phyloP scores from a whole-genome alignment of 2,888 invertebrate species.

The Polyommatus icarus region DNA sequence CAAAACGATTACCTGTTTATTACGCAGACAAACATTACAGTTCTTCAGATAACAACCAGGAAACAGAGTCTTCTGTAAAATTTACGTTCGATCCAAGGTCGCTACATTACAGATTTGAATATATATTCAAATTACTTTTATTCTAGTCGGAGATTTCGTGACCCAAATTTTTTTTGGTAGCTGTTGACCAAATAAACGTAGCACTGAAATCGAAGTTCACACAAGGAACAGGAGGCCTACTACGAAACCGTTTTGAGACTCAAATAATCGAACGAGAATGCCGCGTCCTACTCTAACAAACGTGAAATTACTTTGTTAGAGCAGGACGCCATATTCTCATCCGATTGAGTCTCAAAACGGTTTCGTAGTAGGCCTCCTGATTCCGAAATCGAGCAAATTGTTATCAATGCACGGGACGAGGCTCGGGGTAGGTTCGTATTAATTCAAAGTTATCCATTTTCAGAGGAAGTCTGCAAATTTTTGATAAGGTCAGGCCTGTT shows the following conservation, averaged over 20 bases:
- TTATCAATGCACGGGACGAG: neutral
- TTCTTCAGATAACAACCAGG: conserved; percentile 24
- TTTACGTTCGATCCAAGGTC: conserved; percentile 5
- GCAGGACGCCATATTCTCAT: no score
- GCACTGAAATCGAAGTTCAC: neutral
- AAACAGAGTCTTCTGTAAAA: neutral
- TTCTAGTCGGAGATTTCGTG: neutral
- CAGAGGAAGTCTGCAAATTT: neutral
- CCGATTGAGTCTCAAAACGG: no score
- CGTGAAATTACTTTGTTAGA: no score
- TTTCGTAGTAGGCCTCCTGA: no score
- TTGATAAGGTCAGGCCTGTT: neutral
- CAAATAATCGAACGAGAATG: no score
- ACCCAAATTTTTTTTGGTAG: neutral
- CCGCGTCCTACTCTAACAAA: no score
- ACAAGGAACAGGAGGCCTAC: no score
- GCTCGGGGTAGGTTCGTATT: neutral
- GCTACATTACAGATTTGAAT: neutral
- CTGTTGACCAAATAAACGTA: neutral
- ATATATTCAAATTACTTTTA: neutral
- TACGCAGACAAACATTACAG: conserved; percentile 22
- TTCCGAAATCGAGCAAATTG: neutral
- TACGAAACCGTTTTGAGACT: no score
- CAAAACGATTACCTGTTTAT: conserved; percentile 18
- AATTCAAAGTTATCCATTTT: neutral